These are phyloP conservation scores for Agapornis roseicollis DNA, from an alignment of 2,113 vertebrate genomes.

Conservation along the genomic window DNA sequence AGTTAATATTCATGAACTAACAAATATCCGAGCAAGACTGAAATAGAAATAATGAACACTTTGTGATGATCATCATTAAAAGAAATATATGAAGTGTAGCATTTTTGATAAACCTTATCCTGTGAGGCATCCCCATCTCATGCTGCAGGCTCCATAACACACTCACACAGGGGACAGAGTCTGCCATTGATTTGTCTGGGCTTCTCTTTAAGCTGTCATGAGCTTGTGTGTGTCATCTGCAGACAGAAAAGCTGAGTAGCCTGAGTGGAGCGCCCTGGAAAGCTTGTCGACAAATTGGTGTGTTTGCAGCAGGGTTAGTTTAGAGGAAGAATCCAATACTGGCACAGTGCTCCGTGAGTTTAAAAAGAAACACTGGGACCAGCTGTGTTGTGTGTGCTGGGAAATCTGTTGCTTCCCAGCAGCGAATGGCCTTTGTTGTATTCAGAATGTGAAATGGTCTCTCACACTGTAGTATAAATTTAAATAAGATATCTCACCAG, in stretches of 20 bases:
- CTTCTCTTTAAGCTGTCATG: not conserved
- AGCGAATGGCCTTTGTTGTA: constrained; percentile 37
- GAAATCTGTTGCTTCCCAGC: constrained; percentile 50
- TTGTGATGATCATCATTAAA: not conserved
- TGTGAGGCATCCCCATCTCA: not conserved
- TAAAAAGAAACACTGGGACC: not conserved
- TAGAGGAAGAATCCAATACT: not conserved
- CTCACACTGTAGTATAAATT: constrained; percentile 29
- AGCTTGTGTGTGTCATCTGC: not conserved
- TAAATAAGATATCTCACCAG: constrained; percentile 34
- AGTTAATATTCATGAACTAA: not conserved
- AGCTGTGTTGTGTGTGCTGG: constrained; percentile 44
- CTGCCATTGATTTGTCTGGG: not conserved
- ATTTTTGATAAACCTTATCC: not conserved
- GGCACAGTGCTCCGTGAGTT: not conserved
- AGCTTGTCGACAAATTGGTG: constrained; percentile 1
- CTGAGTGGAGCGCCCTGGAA: not conserved
- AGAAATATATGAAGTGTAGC: not conserved
- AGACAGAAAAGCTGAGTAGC: not conserved
- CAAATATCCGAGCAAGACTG: not conserved
- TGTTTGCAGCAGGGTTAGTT: not conserved
- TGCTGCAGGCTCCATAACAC: not conserved
- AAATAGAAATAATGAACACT: not conserved
- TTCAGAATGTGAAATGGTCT: constrained; percentile 7
- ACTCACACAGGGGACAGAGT: not conserved